A percentile compares a stretch with the other conserved stretches of the same genome.
phyloP scores from a whole-genome alignment of 2,113 vertebrate genomes.

The Trochalopteron elliotii region DNA sequence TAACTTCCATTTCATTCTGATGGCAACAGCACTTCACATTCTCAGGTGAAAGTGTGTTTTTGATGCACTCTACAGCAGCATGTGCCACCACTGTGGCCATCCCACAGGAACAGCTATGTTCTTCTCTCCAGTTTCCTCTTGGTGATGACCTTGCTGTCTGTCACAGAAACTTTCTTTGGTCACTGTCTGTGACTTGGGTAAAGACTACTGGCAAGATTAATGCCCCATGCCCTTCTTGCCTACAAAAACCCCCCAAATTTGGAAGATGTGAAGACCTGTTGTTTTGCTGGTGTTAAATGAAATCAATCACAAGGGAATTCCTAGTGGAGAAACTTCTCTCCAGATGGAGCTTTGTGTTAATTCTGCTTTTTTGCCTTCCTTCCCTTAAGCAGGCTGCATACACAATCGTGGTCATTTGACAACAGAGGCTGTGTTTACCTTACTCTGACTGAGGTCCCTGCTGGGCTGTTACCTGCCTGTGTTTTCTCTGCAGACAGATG shows the following conservation, averaged over 20 bases:
- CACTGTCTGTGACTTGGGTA: not conserved
- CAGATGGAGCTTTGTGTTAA: not conserved
- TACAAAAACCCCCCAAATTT: accelerated
- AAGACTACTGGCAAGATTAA: not conserved
- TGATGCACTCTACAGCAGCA: accelerated
- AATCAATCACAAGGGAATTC: not conserved
- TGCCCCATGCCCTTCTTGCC: not conserved
- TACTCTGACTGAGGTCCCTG: not conserved
- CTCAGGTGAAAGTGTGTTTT: not conserved
- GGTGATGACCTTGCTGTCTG: not conserved
- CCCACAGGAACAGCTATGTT: not conserved
- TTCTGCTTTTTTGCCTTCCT: not conserved
- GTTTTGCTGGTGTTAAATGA: not conserved
- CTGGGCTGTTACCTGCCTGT: not conserved
- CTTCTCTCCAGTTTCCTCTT: not conserved
- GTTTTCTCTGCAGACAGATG: not conserved
- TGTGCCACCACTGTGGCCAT: not conserved
- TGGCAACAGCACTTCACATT: not conserved
- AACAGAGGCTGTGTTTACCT: not conserved
- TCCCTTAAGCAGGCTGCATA: not conserved
- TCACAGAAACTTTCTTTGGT: not conserved
- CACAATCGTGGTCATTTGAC: accelerated
- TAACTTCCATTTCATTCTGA: not conserved
- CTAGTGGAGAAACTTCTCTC: not conserved
- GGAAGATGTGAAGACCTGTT: not conserved